Evolutionary conservation across 53 echinoderm and acorn worm genomes (phyloP).

Genomic region (Astropecten irregularis): DNA sequence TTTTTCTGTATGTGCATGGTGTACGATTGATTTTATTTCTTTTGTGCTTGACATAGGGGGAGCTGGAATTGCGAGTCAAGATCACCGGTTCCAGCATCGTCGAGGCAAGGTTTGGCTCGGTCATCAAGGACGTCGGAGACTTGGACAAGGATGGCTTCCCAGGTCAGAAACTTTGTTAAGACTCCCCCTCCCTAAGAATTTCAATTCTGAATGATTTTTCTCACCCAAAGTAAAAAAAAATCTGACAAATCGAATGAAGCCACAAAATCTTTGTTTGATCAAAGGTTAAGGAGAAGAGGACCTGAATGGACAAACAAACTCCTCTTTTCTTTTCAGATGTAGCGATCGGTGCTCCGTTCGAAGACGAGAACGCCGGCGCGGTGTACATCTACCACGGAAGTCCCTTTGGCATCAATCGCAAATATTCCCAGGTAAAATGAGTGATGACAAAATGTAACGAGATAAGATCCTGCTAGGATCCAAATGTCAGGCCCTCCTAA

Average conservation of each 20-base stretch:
- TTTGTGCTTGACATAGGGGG: not conserved
- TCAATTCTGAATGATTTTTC: no score
- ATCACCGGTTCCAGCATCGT: conserved; percentile 68
- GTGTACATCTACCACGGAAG: conserved; percentile 89
- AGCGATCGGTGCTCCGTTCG: conserved; percentile 85
- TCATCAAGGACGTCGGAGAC: conserved; percentile 73
- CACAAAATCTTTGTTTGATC: no score
- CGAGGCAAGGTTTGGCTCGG: conserved; percentile 75
- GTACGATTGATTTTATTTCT: no score
- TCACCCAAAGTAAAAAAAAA: no score
- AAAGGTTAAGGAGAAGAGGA: no score
- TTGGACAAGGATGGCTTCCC: conserved; percentile 73
- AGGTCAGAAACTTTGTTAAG: conserved; percentile 33
- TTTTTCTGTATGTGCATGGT: no score
- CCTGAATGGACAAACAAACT: no score
- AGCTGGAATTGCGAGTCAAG: conserved; percentile 44
- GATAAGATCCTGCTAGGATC: no score
- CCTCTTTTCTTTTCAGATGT: conserved; percentile 67
- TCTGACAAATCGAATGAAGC: no score
- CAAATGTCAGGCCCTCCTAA: no score
- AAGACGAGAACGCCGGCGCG: conserved; percentile 69
- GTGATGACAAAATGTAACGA: no score
- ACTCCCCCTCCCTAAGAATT: not conserved
- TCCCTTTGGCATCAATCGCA: conserved; percentile 49
- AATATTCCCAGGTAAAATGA: conserved; percentile 86